Percentiles rank a stretch among this genome's conserved stretches.
Conservation (phyloP, 2,113 vertebrate genomes). For the Catharus minimus region DNA sequence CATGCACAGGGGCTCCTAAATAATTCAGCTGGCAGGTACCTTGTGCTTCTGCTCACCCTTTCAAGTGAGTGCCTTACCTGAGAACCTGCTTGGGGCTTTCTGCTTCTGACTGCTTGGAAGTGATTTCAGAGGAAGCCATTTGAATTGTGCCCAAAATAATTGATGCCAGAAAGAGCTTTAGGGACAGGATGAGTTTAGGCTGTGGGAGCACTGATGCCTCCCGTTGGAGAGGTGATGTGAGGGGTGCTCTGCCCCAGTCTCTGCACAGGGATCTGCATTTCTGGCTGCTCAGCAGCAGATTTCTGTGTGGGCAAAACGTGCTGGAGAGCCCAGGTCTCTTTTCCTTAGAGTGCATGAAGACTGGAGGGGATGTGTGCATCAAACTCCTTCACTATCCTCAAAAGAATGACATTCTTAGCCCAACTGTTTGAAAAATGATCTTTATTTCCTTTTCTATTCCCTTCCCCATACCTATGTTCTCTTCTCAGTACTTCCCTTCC, state of each 20-base stretch:
- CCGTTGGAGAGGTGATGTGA: accelerated
- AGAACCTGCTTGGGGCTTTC: not conserved
- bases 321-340: not conserved
- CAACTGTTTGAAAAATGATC: not conserved
- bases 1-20: not conserved
- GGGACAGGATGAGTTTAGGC: not conserved
- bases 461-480: not conserved
- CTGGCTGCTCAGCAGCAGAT: not conserved
- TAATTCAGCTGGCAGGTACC: not conserved
- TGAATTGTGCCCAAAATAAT: not conserved
- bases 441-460: not conserved
- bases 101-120: not conserved
- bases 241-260: not conserved
- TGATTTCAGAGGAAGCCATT: not conserved
- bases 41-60: not conserved
- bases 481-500: not conserved
- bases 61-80: not conserved
- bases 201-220: not conserved
- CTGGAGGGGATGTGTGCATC: not conserved
- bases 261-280: accelerated
- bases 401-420: not conserved
- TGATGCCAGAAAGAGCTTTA: not conserved
- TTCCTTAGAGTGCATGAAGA: not conserved
- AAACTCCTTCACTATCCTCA: not conserved
- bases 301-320: not conserved